Conservation (phyloP, 2,113 vertebrate genomes). For the Apus apus region DNA sequence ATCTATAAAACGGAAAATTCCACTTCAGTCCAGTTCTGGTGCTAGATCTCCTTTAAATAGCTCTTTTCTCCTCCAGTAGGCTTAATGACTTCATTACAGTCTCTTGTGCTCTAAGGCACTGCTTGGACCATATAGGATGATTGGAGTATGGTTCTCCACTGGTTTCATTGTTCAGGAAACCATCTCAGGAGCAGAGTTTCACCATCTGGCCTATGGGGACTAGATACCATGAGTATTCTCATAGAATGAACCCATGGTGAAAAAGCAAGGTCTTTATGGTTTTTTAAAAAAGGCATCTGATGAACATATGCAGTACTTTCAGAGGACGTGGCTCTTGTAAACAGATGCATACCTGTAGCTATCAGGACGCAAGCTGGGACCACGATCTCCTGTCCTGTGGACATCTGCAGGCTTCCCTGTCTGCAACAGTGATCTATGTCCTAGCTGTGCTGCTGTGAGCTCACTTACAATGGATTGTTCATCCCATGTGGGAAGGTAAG, state of each 20-base stretch:
- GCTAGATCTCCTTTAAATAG: slow-evolving; percentile 21
- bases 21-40: slow-evolving; percentile 31
- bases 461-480: background rate
- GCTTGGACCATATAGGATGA: background rate
- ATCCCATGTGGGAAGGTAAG: background rate
- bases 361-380: background rate
- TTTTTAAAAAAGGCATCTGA: background rate
- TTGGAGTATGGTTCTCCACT: background rate
- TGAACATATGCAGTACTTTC: background rate
- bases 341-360: background rate
- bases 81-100: slow-evolving; percentile 11
- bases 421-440: background rate
- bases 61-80: slow-evolving; percentile 7
- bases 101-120: background rate
- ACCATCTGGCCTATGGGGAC: background rate
- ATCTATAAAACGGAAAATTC: slow-evolving; percentile 44
- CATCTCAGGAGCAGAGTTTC: background rate
- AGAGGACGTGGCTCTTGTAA: background rate
- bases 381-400: background rate
- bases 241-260: background rate
- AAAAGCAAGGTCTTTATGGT: background rate
- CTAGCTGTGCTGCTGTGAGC: background rate
- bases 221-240: background rate
- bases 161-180: background rate
- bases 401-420: background rate